phyloP scores from a whole-genome alignment of 2,797 vertebrate genomes.

The Anas bernieri region DNA sequence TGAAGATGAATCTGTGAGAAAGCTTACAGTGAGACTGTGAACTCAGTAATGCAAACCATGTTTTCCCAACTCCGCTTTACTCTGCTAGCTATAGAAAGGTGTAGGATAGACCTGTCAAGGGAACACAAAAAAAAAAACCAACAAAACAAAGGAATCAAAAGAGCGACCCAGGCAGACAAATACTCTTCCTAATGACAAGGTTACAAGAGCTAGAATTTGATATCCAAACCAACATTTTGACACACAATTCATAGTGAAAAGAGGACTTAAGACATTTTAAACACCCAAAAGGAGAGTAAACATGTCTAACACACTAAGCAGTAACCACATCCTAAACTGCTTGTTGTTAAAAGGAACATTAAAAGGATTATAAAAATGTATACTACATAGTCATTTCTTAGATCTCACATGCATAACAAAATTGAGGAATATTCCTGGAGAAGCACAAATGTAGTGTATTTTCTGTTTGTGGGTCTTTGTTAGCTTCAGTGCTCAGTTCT shows the following conservation, averaged over 20 bases:
- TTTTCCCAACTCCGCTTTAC: conserved; percentile 30
- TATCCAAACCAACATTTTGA: conserved; percentile 45
- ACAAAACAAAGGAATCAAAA: conserved; percentile 15
- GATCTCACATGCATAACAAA: neutral
- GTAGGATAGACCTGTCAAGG: conserved; percentile 52
- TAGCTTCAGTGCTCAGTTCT: neutral
- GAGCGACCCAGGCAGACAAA: neutral
- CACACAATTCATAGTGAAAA: conserved; percentile 10
- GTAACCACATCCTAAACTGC: conserved; percentile 11
- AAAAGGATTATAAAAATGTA: conserved; percentile 18
- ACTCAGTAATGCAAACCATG: conserved; percentile 57
- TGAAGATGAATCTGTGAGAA: conserved; percentile 58
- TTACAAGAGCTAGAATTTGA: conserved; percentile 36
- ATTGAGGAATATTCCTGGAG: neutral
- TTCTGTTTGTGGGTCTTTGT: neutral
- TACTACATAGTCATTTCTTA: neutral
- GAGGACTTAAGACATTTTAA: conserved; percentile 29
- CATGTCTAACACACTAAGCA: neutral
- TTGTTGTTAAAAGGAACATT: neutral
- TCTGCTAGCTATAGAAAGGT: conserved; percentile 52
- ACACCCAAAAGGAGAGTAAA: conserved; percentile 25
- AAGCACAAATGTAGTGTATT: neutral
- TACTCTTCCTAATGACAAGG: conserved; percentile 21
- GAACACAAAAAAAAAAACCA: neutral
- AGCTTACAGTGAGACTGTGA: conserved; percentile 35